Percentiles rank a stretch among this genome's conserved stretches.
These are phyloP conservation scores for Cyrtonyx montezumae DNA, from an alignment of 2,113 vertebrate genomes.

Conservation along the genomic window DNA sequence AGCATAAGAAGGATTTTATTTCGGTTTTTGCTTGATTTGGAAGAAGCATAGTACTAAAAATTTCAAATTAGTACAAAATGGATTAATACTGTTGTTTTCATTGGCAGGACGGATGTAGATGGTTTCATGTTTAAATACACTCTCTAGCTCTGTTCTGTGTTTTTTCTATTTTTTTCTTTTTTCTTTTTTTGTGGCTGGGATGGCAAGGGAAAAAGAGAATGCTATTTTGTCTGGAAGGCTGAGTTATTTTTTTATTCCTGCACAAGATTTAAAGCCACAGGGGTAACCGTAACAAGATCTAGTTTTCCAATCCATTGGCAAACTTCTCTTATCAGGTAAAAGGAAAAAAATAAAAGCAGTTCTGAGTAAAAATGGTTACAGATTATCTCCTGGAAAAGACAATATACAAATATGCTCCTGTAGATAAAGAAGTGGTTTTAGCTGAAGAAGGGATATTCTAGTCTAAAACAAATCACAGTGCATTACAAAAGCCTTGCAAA, in stretches of 20 bases:
- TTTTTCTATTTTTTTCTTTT: background rate
- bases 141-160: background rate
- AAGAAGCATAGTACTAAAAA: background rate
- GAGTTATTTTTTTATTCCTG: background rate
- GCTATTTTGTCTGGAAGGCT: background rate
- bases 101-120: conserved; percentile 1
- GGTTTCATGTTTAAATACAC: background rate
- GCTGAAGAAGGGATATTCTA: background rate
- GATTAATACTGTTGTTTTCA: conserved; percentile 25
- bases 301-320: background rate
- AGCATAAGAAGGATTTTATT: conserved; percentile 3
- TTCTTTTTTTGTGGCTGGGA: background rate
- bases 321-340: background rate
- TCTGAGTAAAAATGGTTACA: background rate
- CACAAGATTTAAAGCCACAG: background rate
- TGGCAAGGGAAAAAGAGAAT: background rate
- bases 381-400: background rate
- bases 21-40: conserved; percentile 20
- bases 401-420: background rate
- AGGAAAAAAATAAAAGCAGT: background rate
- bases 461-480: background rate
- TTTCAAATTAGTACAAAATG: conserved; percentile 22
- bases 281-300: background rate
- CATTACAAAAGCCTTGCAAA: conserved; percentile 34
- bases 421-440: background rate